These are phyloP conservation scores for Mamestra brassicae DNA, from an alignment of 2,888 invertebrate species.

Conservation along the genomic window DNA sequence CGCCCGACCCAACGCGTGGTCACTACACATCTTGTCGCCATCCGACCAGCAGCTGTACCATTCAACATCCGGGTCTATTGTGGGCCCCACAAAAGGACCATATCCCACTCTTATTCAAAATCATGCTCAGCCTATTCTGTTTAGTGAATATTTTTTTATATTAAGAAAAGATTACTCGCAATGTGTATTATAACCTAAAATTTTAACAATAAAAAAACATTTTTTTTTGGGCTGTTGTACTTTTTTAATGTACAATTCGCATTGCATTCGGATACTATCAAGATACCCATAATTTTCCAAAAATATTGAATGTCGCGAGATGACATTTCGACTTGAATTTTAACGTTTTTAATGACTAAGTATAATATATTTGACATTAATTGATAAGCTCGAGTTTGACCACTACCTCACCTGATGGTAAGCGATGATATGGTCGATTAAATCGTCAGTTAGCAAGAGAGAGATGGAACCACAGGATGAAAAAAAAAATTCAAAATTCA, in stretches of 20 bases:
- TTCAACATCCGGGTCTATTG: conserved; percentile 69
- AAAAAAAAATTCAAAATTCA: neutral
- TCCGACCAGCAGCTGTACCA: conserved; percentile 69
- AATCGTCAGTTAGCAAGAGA: neutral
- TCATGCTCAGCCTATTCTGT: conserved; percentile 52
- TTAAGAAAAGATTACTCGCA: neutral
- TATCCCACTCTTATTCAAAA: conserved; percentile 61
- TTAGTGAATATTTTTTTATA: conserved; percentile 14
- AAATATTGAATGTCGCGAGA: too few species aligned
- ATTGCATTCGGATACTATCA: too few species aligned
- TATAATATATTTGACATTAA: too few species aligned
- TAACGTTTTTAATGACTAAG: too few species aligned
- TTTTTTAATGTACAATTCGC: too few species aligned
- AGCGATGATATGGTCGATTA: too few species aligned
- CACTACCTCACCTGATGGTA: too few species aligned
- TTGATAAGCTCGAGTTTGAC: too few species aligned
- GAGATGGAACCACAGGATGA: neutral
- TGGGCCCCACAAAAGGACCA: conserved; percentile 58
- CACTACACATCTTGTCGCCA: conserved; percentile 68
- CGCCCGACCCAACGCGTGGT: conserved; percentile 35
- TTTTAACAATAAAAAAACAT: neutral
- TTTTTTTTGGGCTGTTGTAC: too few species aligned
- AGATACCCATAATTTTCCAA: too few species aligned
- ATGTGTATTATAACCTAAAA: neutral
- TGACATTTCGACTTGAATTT: too few species aligned